Percentiles rank a stretch among this genome's conserved stretches.
Evolutionary conservation across 2,888 invertebrate genomes (phyloP).

Genomic region (Dolichomitus sp.): DNA sequence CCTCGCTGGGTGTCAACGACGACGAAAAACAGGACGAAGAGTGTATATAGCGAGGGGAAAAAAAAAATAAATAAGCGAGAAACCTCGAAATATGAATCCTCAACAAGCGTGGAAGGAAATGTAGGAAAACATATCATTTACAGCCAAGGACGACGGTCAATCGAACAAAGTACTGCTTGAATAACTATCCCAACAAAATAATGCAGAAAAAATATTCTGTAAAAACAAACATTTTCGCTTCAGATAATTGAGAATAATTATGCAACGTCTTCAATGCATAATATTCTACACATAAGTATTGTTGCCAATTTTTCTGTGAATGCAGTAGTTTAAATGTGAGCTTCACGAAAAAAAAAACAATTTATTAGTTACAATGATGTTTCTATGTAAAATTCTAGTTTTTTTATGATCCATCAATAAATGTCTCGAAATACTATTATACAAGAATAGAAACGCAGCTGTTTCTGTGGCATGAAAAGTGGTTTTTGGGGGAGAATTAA

Average conservation of each 20-base stretch:
- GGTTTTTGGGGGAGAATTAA: background rate
- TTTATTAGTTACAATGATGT: background rate
- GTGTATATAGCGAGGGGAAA: slow-evolving; percentile 3
- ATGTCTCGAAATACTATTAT: background rate
- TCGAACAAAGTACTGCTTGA: background rate
- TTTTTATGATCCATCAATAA: background rate
- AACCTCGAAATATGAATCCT: slow-evolving; percentile 23
- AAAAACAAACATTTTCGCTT: background rate
- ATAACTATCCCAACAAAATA: background rate
- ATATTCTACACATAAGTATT: background rate
- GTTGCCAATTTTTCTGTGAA: background rate
- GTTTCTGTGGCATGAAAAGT: background rate
- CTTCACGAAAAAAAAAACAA: background rate
- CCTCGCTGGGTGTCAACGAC: slow-evolving; percentile 59
- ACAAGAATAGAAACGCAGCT: background rate
- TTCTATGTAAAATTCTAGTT: background rate
- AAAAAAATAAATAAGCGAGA: slow-evolving; percentile 29
- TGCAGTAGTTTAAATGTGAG: background rate
- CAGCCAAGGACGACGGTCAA: background rate
- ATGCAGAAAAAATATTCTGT: background rate
- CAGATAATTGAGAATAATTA: background rate
- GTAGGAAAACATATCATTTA: slow-evolving; percentile 1
- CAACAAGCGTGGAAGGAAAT: background rate
- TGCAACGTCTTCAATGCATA: background rate
- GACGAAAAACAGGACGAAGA: slow-evolving; percentile 40